Base-by-base conservation (phyloP, 2,888 invertebrate genomes). In the Rhingia campestris region DNA sequence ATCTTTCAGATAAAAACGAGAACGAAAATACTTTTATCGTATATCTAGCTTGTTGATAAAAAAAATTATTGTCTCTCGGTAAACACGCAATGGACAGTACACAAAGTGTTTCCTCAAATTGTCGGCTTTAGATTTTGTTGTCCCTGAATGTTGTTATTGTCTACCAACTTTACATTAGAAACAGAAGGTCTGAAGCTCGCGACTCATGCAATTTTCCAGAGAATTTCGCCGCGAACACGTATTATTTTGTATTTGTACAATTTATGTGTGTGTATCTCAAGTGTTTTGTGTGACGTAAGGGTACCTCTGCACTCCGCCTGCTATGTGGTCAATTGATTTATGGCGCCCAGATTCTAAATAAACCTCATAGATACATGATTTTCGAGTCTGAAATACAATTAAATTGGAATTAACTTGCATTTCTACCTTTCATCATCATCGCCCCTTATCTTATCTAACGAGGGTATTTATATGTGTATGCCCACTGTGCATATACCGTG, bases 181-280 rank as follows among this genome's bases (percentile, higher is more conserved):
- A 61, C 43, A 59, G 53, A 58, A 61, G 22, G 4, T 53, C 37
- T 33, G 22, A 22, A 22, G 2, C 7, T 33, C 32, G 39, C 79
- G 82, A 82, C 63, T 82, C 82, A 82, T 79, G 22, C 69, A 61
- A 64, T 59, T 61, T 73, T 82, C 47, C 79, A 69, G 56, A 79
- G 82, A 77, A 77, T 63, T 69, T 63, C 49, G 70, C 41, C 76
- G 76, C 56, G 61, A 69, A 43, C 73, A 54, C 30, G 39, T 47
- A 39, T 37, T 73, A 14, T 41, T 70, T 53, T 56, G 32, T 35
- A 43, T 35, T 70, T 58, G 33, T 47, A 35, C 12, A n/a, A 33
- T 32, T 10, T 22, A 7, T 41, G 10, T 22, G 37, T 41, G 69
- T 45, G 58, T 59, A 67, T 70, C 43, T 58, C 30, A 43, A 30